Evolutionary conservation across 1,140 invertebrate species (phyloP).

Genomic region (Eriocheir sinensis): DNA sequence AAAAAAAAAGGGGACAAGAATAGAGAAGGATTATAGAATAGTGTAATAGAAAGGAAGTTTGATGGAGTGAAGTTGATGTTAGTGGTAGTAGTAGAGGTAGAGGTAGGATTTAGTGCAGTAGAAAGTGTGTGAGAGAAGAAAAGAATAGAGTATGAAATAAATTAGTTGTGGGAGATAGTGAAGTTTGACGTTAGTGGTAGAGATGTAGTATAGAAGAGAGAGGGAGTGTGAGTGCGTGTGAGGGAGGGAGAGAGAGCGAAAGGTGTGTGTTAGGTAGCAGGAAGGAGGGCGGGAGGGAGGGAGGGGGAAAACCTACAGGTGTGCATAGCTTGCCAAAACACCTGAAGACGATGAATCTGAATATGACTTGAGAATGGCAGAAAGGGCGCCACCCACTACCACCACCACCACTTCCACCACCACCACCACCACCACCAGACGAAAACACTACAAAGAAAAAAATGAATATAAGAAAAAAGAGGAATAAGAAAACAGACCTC

Average conservation of each 20-base stretch:
- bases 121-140: background rate
- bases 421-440: too few relatives aligned
- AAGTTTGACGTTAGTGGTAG: background rate
- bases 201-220: background rate
- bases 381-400: too few relatives aligned
- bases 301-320: background rate
- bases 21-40: background rate
- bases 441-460: too few relatives aligned
- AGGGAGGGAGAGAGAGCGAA: background rate
- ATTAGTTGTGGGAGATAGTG: background rate
- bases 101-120: background rate
- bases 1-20: background rate
- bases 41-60: background rate
- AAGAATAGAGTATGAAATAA: background rate
- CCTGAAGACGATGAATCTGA: background rate
- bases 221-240: background rate
- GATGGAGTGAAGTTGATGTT: background rate
- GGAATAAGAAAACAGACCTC: too few relatives aligned
- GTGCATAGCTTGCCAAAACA: background rate
- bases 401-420: too few relatives aligned
- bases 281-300: background rate
- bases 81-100: background rate
- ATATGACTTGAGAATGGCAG: too few relatives aligned
- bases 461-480: too few relatives aligned
- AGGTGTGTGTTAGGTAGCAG: background rate